Conservation (phyloP, 2,888 invertebrate genomes). For the Ophion slaviceki region DNA sequence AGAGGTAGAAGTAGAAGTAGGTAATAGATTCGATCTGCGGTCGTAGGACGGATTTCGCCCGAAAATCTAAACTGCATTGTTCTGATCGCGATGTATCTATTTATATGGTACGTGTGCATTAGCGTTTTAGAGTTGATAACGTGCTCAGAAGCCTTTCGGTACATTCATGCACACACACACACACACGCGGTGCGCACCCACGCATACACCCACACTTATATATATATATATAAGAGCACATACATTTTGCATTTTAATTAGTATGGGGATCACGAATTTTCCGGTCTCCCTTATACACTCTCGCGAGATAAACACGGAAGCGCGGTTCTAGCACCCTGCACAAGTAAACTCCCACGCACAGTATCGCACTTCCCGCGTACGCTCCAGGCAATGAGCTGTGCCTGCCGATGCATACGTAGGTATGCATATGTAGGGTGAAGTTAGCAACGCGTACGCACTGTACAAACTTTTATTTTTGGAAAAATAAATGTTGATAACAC, state of each 20-base stretch:
- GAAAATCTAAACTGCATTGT: conserved; percentile 27
- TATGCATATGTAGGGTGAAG: too few relatives aligned
- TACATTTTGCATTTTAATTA: conserved; percentile 5
- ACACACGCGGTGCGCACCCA: too few relatives aligned
- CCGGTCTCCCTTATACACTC: not conserved
- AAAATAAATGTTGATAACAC: too few relatives aligned
- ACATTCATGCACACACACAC: not conserved
- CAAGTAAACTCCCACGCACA: not conserved
- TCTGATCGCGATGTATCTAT: conserved; percentile 8
- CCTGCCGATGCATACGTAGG: too few relatives aligned
- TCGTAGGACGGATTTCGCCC: conserved; percentile 6
- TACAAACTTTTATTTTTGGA: too few relatives aligned
- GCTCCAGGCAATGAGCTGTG: too few relatives aligned
- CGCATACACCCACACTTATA: too few relatives aligned
- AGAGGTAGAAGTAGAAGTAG: not conserved
- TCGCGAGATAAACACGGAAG: not conserved
- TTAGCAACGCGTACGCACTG: too few relatives aligned
- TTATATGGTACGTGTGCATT: conserved; percentile 8
- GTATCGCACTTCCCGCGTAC: too few relatives aligned
- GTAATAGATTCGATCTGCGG: conserved; percentile 29
- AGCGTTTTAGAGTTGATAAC: conserved; percentile 47
- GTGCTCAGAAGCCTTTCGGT: conserved; percentile 33
- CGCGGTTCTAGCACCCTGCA: not conserved
- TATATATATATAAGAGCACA: too few relatives aligned
- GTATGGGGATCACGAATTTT: conserved; percentile 44